Evolutionary conservation across 1,140 invertebrate genomes (phyloP), one percentile per base, ranked within the genome.

Genomic region (Magallana ariakensis): DNA sequence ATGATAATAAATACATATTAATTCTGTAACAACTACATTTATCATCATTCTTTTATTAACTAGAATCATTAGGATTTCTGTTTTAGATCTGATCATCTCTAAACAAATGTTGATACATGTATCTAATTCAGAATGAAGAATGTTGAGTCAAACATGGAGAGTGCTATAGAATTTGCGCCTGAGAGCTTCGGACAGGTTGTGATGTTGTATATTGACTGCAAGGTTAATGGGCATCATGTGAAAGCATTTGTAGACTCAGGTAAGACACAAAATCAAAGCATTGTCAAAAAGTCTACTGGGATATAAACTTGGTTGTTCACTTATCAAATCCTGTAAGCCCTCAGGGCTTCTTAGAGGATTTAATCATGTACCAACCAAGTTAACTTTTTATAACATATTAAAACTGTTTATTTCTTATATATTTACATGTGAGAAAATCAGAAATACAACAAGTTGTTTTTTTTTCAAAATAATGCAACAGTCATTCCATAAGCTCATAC

Each of bases 181-280:
- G 98, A 99, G 94, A 98, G 97, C 22, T 99, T 99, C 95, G 99
- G 98, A 80, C 98, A 98, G 19, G 98, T 99, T 70, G 96, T 97
- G 15, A 99, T 99, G 98, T 95, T 99, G 60, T 99, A 99, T 93
- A 98, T 99, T 85, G 93, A 95, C 82, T 95, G 94, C 90, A 86
- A 85, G 57, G 94, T 99, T 0, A 99, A 99, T 95, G 98, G 98
- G 89, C 96, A 97, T 95, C 97, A 97, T 11, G 98, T 99, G 0
- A 99, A 99, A 95, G 98, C 99, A 8, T 99, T 99, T 95, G 98
- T 99, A 88, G 98, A 99, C 95, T 99, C 98, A 90, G 97, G 97
- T 97, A 94, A 46, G 80, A 13, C 33, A 46, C 33, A 46, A 5
- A 5, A 46, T 46, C 33, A 46, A 46, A 46, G 33, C 33, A 46